Evolutionary conservation across 2,888 invertebrate genomes (phyloP).

Genomic region (Meghimatium bilineatum): DNA sequence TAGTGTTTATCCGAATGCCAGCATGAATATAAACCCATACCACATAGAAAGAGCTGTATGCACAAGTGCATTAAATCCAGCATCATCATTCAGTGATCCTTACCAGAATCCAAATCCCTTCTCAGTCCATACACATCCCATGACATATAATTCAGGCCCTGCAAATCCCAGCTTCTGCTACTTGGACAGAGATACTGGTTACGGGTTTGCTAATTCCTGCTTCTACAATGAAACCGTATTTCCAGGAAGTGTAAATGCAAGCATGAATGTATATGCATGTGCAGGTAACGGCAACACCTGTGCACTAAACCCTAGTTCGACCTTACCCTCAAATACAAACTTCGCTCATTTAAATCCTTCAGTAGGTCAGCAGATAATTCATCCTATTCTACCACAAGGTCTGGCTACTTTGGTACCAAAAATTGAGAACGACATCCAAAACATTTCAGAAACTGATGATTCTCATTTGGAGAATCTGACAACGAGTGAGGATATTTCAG

Average conservation of each 20-base stretch:
- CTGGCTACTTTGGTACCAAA: not conserved
- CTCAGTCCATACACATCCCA: not conserved
- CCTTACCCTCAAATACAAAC: not conserved
- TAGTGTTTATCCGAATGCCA: not conserved
- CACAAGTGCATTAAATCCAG: not conserved
- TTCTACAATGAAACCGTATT: conserved; percentile 42
- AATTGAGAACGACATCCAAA: not conserved
- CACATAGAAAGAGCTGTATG: conserved; percentile 5
- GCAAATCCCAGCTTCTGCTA: conserved; percentile 29
- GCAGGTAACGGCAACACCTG: not conserved
- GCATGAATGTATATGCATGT: conserved; percentile 26
- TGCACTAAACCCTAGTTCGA: not conserved
- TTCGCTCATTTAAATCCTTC: not conserved
- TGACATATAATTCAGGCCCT: conserved; percentile 27
- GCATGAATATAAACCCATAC: not conserved
- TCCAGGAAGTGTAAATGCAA: conserved; percentile 30
- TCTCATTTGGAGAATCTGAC: not conserved
- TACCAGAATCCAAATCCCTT: conserved; percentile 25
- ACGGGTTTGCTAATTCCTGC: conserved; percentile 21
- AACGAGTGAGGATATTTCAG: not conserved
- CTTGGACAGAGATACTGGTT: conserved; percentile 38
- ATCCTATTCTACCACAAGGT: not conserved
- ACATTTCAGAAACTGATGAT: not conserved
- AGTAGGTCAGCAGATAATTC: not conserved
- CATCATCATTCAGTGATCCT: conserved; percentile 11